Percentiles rank a stretch among this genome's conserved stretches.
Conservation (phyloP, 2,113 vertebrate genomes). For the Telmatochromis bifrenatus region DNA sequence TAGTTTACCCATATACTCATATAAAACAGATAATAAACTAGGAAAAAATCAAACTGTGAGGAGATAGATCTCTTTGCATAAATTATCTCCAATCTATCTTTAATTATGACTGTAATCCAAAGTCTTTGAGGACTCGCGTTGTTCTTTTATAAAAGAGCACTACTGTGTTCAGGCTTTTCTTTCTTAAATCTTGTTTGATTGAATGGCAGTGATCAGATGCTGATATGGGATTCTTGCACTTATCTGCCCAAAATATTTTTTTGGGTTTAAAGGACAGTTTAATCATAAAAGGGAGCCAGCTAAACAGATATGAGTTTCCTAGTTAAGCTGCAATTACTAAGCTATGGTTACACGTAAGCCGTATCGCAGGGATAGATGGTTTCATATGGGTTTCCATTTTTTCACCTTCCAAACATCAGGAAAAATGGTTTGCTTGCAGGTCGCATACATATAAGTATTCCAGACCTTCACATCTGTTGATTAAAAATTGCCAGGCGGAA, state of each 20-base stretch:
- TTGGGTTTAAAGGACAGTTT: neutral
- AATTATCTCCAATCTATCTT: neutral
- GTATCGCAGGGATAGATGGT: neutral
- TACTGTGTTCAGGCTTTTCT: neutral
- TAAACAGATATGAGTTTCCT: neutral
- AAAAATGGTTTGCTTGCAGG: neutral
- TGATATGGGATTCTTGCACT: neutral
- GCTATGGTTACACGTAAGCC: neutral
- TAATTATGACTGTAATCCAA: slow-evolving; percentile 2
- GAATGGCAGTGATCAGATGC: neutral
- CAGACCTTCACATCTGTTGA: neutral
- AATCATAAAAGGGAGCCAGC: neutral
- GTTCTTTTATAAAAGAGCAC: neutral
- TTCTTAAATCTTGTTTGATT: neutral
- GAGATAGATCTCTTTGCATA: neutral
- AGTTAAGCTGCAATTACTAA: neutral
- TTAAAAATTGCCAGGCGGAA: neutral
- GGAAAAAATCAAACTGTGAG: neutral
- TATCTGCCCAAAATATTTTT: neutral
- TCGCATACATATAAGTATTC: neutral
- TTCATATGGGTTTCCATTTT: neutral
- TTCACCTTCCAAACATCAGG: neutral
- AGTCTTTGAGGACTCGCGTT: neutral
- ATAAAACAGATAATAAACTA: neutral
- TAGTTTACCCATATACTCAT: neutral